These are phyloP conservation scores for Drosophila pseudotalamancana DNA, from an alignment of 2,888 invertebrate species.

Conservation along the genomic window DNA sequence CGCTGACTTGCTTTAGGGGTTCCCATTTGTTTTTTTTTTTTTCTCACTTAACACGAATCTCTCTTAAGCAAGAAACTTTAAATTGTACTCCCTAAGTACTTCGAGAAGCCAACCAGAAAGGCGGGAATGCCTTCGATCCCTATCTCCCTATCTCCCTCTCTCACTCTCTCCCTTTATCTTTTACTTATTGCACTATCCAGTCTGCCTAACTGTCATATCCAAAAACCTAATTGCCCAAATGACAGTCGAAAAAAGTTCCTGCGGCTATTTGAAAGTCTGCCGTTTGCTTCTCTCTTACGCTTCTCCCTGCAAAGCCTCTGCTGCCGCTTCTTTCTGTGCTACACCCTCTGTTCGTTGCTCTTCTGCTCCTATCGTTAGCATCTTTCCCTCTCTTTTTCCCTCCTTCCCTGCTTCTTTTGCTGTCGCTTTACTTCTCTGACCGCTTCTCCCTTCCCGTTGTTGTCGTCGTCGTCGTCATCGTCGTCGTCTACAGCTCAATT, in stretches of 20 bases:
- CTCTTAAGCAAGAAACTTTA: slow-evolving; percentile 12
- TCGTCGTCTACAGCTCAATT: slow-evolving; percentile 70
- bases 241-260: slow-evolving; percentile 47
- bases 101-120: slow-evolving; percentile 4
- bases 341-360: no score
- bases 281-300: not conserved
- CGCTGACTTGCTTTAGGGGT: slow-evolving; percentile 51
- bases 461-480: not conserved
- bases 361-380: not conserved
- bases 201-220: slow-evolving; percentile 47
- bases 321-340: no score
- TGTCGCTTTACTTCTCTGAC: slow-evolving; percentile 1
- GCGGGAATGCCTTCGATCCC: slow-evolving; percentile 1
- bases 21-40: slow-evolving; percentile 3
- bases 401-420: no score
- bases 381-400: no score
- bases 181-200: not conserved
- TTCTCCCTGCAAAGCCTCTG: not conserved
- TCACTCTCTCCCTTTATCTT: not conserved
- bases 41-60: slow-evolving; percentile 6
- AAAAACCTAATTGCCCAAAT: slow-evolving; percentile 61
- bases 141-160: not conserved
- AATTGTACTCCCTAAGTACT: slow-evolving; percentile 25
- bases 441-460: not conserved
- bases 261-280: slow-evolving; percentile 55